A percentile compares a stretch with the other conserved stretches of the same genome.
Conservation (phyloP, 2,113 vertebrate species). For the Pseudopodoces humilis region DNA sequence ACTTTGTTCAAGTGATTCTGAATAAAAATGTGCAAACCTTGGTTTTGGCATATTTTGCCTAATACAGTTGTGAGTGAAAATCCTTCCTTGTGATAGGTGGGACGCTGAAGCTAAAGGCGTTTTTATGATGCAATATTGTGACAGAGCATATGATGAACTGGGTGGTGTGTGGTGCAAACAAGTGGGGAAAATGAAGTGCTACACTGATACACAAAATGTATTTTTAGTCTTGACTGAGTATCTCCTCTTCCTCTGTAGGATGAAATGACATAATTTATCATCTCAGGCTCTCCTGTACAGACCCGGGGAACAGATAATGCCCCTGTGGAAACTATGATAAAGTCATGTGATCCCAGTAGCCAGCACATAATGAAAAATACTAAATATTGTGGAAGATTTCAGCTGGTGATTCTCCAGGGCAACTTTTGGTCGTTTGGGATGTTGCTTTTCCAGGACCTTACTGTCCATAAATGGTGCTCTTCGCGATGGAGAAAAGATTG, state of each 20-base stretch:
- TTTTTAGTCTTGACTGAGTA: background rate
- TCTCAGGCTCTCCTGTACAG: background rate
- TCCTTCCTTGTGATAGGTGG: background rate
- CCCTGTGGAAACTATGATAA: background rate
- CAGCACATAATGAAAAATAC: background rate
- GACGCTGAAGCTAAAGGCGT: background rate
- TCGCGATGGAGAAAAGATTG: background rate
- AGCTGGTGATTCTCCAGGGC: background rate
- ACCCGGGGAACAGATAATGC: background rate
- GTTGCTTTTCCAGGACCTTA: background rate
- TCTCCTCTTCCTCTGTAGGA: background rate
- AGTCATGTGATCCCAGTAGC: background rate
- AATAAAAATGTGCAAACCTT: background rate
- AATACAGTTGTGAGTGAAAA: background rate
- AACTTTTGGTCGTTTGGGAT: background rate
- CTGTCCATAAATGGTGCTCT: background rate
- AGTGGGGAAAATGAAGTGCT: background rate
- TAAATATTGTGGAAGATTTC: background rate
- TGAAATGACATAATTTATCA: background rate
- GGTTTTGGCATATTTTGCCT: background rate
- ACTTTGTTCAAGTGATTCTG: background rate
- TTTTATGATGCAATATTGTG: background rate
- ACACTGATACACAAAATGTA: background rate
- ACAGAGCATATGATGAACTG: background rate
- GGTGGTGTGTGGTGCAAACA: background rate